Conservation (phyloP, 2,888 invertebrate genomes). For the Apotomis turbidana region DNA sequence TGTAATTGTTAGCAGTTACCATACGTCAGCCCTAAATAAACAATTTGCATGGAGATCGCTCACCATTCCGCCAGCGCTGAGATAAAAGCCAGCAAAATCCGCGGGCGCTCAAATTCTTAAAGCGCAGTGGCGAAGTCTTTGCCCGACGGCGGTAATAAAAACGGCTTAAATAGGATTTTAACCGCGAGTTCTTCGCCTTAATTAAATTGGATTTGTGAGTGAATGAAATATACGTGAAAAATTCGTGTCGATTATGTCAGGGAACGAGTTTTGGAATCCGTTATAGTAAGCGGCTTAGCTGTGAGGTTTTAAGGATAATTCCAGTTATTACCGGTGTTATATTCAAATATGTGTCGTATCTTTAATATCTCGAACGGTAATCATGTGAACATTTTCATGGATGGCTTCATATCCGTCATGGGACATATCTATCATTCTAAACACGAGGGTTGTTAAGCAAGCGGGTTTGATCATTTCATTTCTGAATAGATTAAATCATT, state of each 20-base stretch:
- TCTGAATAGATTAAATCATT: no score
- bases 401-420: constrained; percentile 21
- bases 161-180: constrained; percentile 84
- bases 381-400: constrained; percentile 21
- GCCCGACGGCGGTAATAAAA: constrained; percentile 83
- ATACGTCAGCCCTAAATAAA: constrained; percentile 56
- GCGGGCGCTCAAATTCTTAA: constrained; percentile 78
- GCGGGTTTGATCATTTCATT: constrained; percentile 6
- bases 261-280: constrained; percentile 74
- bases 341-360: constrained; percentile 9
- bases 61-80: constrained; percentile 69
- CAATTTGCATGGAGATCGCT: constrained; percentile 76
- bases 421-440: constrained; percentile 27
- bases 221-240: constrained; percentile 83
- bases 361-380: constrained; percentile 20
- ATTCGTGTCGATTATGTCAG: constrained; percentile 81
- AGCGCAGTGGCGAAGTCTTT: constrained; percentile 79
- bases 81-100: constrained; percentile 78
- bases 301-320: constrained; percentile 29
- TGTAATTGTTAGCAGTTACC: constrained; percentile 38
- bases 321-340: constrained; percentile 19
- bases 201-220: constrained; percentile 83
- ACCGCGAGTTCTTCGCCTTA: constrained; percentile 83
- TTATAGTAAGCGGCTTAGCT: constrained; percentile 55
- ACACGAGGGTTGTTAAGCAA: neutral